Conservation (phyloP, 2,797 vertebrate species). For the Erithacus rubecula region DNA sequence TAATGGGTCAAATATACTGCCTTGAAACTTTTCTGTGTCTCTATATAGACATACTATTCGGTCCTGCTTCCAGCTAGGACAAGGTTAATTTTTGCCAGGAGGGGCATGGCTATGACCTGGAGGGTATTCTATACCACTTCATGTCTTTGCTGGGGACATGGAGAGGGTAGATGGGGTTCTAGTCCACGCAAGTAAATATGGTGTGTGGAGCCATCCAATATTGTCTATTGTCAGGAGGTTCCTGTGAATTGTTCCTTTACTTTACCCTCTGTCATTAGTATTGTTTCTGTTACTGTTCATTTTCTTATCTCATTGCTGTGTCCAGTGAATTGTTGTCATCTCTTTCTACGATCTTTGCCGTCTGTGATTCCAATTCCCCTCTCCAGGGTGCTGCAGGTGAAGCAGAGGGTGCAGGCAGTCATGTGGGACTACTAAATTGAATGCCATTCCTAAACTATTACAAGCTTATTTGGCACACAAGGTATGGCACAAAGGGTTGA, state of each 20-base stretch:
- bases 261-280: background rate
- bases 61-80: background rate
- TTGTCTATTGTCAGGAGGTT: too few species aligned
- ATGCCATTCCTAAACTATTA: background rate
- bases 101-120: too few species aligned
- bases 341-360: background rate
- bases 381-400: background rate
- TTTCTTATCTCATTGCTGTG: background rate
- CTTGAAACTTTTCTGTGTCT: background rate
- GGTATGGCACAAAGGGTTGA: background rate
- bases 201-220: background rate
- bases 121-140: background rate
- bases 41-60: background rate
- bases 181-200: rapidly evolving
- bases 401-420: rapidly evolving
- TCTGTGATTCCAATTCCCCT: background rate
- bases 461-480: background rate
- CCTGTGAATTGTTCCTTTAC: background rate
- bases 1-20: background rate
- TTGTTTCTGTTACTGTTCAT: background rate
- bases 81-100: background rate
- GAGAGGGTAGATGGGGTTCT: background rate
- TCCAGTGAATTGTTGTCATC: background rate
- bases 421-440: background rate
- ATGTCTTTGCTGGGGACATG: background rate